phyloP scores from a whole-genome alignment of 2,113 vertebrate species.

The Hylia prasina region DNA sequence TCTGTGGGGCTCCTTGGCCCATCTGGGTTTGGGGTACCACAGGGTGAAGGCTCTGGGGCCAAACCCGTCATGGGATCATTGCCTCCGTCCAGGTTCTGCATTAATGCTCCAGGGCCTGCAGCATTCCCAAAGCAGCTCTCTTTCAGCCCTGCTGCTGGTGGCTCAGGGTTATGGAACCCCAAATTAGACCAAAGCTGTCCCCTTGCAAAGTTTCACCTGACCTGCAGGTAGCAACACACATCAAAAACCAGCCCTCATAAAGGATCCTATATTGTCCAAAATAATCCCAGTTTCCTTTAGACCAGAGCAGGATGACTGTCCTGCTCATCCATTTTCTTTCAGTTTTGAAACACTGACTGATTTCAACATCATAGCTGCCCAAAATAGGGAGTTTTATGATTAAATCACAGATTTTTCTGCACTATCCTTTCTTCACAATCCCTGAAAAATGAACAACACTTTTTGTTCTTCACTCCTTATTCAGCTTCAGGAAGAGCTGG shows the following conservation, averaged over 20 bases:
- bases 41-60: neutral
- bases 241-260: rapidly evolving
- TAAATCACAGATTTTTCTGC: neutral
- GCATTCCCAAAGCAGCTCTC: neutral
- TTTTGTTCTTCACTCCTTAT: neutral
- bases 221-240: neutral
- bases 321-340: neutral
- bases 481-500: neutral
- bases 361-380: neutral
- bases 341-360: neutral
- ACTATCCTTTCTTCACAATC: neutral
- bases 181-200: neutral
- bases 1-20: slow-evolving; percentile 38
- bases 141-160: neutral
- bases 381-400: too few relatives aligned
- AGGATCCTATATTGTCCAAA: neutral
- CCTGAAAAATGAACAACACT: neutral
- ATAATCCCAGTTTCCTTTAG: rapidly evolving
- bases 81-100: neutral
- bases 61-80: rapidly evolving
- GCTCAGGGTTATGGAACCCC: neutral
- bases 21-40: slow-evolving; percentile 14
- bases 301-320: neutral
- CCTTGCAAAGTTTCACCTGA: neutral
- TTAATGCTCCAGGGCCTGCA: rapidly evolving